Evolutionary conservation across 2,113 vertebrate species (phyloP).

Genomic region (Oryzias celebensis): DNA sequence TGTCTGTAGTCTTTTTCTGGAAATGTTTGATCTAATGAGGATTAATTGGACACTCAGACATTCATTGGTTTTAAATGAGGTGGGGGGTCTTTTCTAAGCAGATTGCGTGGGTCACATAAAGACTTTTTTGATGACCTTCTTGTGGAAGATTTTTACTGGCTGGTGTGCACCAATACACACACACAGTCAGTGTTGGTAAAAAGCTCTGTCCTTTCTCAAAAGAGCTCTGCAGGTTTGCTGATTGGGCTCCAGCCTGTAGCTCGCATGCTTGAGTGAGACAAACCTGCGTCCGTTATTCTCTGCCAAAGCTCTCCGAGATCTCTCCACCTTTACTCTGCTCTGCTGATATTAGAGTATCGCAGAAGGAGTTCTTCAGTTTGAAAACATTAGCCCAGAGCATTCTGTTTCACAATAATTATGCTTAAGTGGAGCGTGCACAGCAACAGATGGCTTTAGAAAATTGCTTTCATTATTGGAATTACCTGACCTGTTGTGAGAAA

Average conservation of each 20-base stretch:
- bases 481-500: constrained; percentile 25
- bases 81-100: too few relatives aligned
- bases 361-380: constrained; percentile 57
- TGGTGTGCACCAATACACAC: constrained; percentile 1
- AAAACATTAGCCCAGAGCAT: constrained; percentile 50
- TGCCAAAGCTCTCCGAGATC: constrained; percentile 78
- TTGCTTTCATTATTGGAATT: constrained; percentile 58
- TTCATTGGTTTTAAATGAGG: constrained; percentile 24
- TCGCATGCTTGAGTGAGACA: constrained; percentile 80
- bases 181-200: constrained; percentile 87
- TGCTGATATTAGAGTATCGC: constrained; percentile 75
- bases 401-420: constrained; percentile 51
- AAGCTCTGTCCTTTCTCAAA: constrained; percentile 88
- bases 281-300: constrained; percentile 46
- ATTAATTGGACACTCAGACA: constrained; percentile 52
- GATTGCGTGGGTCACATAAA: too few relatives aligned
- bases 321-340: constrained; percentile 76
- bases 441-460: constrained; percentile 46
- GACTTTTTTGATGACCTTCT: too few relatives aligned
- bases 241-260: constrained; percentile 83
- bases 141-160: too few relatives aligned
- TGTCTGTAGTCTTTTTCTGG: constrained; percentile 48
- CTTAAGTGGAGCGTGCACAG: constrained; percentile 49
- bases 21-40: constrained; percentile 48
- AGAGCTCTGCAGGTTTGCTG: constrained; percentile 81